phyloP scores from a whole-genome alignment of 2,888 invertebrate genomes.

The Trichogramma dendrolimi region DNA sequence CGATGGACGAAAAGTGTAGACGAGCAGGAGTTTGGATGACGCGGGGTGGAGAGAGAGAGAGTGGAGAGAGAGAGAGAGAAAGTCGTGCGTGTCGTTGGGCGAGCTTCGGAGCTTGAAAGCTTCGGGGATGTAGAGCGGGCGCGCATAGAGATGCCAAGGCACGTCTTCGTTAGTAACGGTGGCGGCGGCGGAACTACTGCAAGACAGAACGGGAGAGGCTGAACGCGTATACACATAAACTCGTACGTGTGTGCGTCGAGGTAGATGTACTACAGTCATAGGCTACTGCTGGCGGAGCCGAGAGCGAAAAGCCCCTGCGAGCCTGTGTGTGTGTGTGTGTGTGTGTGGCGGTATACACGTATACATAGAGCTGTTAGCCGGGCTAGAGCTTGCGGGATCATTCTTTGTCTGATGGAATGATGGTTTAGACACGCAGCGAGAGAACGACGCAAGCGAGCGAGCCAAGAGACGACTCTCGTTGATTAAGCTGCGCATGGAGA shows the following conservation, averaged over 20 bases:
- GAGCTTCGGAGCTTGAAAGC: neutral
- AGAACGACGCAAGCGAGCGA: neutral
- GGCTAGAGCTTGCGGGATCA: slow-evolving; percentile 15
- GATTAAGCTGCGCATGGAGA: slow-evolving; percentile 5
- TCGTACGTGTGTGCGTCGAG: too few species aligned
- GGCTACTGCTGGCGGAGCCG: too few species aligned
- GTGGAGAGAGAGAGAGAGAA: neutral
- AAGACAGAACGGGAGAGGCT: too few species aligned
- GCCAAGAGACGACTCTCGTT: slow-evolving; percentile 11
- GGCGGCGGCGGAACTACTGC: slow-evolving; percentile 1
- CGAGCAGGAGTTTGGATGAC: too few species aligned
- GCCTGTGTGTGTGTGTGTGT: neutral
- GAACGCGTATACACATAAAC: too few species aligned
- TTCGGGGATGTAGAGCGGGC: neutral
- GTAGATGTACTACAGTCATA: too few species aligned
- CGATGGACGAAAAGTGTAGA: too few species aligned
- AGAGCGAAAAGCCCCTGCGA: too few species aligned
- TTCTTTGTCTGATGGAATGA: slow-evolving; percentile 20
- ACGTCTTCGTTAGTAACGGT: slow-evolving; percentile 20
- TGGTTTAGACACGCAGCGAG: slow-evolving; percentile 6
- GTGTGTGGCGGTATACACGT: neutral
- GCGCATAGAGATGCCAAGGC: slow-evolving; percentile 13
- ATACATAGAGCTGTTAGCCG: neutral
- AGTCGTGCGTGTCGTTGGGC: neutral
- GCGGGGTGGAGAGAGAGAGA: neutral